Percentiles rank a stretch among this genome's conserved stretches.
phyloP scores from a whole-genome alignment of 2,113 vertebrate species.

The Gymnocephalus cernua region DNA sequence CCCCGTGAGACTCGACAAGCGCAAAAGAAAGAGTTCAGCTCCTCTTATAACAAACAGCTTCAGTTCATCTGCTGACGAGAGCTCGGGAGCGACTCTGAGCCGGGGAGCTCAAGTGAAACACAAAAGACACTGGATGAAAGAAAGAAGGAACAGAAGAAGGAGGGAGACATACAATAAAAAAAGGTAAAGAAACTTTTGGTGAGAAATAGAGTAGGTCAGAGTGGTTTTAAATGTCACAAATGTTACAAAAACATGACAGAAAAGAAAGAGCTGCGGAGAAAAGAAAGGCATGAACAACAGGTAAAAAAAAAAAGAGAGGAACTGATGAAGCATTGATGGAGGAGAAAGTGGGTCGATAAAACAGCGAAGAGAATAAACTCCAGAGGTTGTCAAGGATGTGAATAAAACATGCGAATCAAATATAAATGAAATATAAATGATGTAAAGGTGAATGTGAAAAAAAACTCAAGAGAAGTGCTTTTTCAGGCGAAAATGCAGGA shows the following conservation, averaged over 20 bases:
- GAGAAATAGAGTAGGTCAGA: conserved; percentile 19
- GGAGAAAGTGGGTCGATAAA: conserved; percentile 73
- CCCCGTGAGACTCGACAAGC: conserved; percentile 30
- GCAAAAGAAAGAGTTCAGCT: conserved; percentile 25
- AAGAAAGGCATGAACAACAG: conserved; percentile 48
- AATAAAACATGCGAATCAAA: conserved; percentile 77
- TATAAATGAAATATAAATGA: conserved; percentile 75
- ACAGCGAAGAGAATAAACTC: conserved; percentile 66
- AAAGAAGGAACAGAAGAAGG: conserved; percentile 8
- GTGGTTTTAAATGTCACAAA: conserved; percentile 37
- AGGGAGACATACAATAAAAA: not conserved
- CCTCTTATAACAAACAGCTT: conserved; percentile 49
- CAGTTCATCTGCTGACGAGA: conserved; percentile 39
- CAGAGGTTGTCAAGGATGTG: conserved; percentile 61
- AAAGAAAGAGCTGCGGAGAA: not conserved
- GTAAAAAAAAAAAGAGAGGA: conserved; percentile 35
- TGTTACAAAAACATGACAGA: not conserved
- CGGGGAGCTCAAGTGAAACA: conserved; percentile 13
- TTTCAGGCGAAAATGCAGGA: conserved; percentile 17
- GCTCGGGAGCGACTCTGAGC: conserved; percentile 11
- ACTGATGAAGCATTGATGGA: conserved; percentile 71
- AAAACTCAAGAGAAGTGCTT: conserved; percentile 30
- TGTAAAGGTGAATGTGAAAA: conserved; percentile 58
- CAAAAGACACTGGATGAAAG: conserved; percentile 40
- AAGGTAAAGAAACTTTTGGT: conserved; percentile 25